phyloP scores from a whole-genome alignment of 1,140 invertebrate genomes.

The Ceratosolen solmsi region DNA sequence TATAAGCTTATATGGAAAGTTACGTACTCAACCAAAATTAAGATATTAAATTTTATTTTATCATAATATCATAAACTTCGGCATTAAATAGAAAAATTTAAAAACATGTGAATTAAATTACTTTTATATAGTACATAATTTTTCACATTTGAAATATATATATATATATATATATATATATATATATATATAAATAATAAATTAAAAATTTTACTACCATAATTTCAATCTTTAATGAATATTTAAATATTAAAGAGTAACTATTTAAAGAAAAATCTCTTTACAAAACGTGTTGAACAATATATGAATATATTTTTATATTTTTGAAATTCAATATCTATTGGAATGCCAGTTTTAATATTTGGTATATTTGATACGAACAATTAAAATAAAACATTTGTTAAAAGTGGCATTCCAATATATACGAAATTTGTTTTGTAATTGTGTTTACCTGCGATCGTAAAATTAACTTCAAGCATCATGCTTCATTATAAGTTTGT shows the following conservation, averaged over 20 bases:
- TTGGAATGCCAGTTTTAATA: conserved; percentile 38
- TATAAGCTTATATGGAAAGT: conserved; percentile 38
- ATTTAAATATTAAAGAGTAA: neutral
- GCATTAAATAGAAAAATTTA: conserved; percentile 41
- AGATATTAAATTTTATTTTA: conserved; percentile 43
- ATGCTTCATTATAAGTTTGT: neutral
- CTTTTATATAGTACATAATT: conserved; percentile 3
- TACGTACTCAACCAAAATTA: conserved; percentile 33
- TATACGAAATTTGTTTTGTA: neutral
- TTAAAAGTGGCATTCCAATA: conserved; percentile 39
- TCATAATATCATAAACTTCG: conserved; percentile 40
- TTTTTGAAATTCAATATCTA: neutral
- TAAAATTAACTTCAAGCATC: too few relatives aligned
- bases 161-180: too few relatives aligned
- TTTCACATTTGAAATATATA: too few relatives aligned
- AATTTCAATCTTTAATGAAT: neutral
- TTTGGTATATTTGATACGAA: conserved; percentile 48
- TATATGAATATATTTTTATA: neutral
- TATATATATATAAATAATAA: neutral
- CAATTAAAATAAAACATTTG: conserved; percentile 35
- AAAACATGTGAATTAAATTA: conserved; percentile 19
- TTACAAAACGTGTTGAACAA: neutral
- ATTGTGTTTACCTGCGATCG: too few relatives aligned
- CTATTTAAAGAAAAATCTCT: neutral
- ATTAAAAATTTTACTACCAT: conserved; percentile 14